Conservation (phyloP, 2,888 invertebrate species). For the Philaethria dido region DNA sequence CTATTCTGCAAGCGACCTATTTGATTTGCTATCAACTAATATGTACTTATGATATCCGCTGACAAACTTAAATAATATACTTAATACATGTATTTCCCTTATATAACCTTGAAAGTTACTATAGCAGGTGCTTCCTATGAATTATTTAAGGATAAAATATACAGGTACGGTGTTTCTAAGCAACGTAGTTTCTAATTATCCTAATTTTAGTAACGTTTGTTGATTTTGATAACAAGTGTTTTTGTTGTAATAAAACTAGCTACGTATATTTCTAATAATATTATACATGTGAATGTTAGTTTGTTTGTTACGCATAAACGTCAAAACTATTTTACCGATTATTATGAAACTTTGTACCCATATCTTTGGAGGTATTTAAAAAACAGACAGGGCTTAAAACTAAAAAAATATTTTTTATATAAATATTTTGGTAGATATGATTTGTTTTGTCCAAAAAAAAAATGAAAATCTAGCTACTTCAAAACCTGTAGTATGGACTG, state of each 20-base stretch:
- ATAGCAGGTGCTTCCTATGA: conserved; percentile 27
- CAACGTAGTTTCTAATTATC: neutral
- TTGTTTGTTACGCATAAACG: no score
- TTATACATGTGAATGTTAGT: no score
- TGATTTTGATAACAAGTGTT: neutral
- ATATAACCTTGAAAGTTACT: conserved; percentile 21
- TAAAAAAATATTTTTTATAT: no score
- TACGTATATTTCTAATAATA: no score
- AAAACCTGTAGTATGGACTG: no score
- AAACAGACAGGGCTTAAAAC: no score
- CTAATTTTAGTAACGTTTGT: neutral
- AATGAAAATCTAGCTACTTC: no score
- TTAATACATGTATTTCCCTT: conserved; percentile 19
- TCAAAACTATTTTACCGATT: no score
- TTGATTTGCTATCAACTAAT: conserved; percentile 67
- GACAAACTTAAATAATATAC: conserved; percentile 15
- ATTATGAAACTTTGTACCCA: no score
- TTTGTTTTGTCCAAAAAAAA: no score
- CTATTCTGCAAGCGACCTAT: conserved; percentile 56
- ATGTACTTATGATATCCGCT: conserved; percentile 52
- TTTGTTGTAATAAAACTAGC: neutral
- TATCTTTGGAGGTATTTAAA: no score
- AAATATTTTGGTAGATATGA: no score
- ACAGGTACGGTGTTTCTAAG: neutral
- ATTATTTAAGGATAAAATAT: conserved; percentile 19